These are phyloP conservation scores for Pedetes capensis DNA, from an alignment of 2,113 vertebrate species.

Conservation along the genomic window DNA sequence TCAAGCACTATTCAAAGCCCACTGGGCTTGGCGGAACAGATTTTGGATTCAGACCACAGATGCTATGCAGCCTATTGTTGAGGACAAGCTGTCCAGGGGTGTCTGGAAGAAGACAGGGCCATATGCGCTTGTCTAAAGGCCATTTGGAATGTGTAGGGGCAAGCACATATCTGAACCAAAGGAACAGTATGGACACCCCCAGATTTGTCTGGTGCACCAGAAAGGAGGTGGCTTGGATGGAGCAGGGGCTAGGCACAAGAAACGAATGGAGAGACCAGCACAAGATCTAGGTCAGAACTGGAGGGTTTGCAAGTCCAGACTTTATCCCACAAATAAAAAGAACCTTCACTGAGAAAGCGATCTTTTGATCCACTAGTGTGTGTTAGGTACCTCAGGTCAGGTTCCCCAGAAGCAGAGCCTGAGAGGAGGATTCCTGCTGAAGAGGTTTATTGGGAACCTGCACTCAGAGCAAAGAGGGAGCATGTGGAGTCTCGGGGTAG, in stretches of 20 bases:
- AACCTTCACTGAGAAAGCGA: not conserved
- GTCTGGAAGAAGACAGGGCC: not conserved
- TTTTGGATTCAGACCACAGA: rapidly evolving
- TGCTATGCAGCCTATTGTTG: not conserved
- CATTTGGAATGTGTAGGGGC: not conserved
- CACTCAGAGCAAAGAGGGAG: not conserved
- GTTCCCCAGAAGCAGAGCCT: not conserved
- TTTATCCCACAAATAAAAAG: not conserved
- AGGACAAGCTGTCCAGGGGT: not conserved
- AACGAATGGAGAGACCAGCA: not conserved
- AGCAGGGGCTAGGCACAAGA: not conserved
- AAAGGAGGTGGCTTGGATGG: not conserved
- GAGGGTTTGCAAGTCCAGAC: not conserved
- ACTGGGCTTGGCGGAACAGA: not conserved
- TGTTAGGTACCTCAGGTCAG: not conserved
- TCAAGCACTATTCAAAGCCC: not conserved
- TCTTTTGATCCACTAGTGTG: not conserved
- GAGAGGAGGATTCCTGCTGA: not conserved
- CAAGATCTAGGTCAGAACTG: not conserved
- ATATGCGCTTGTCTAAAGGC: not conserved
- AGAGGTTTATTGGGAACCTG: not conserved
- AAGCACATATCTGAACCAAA: not conserved
- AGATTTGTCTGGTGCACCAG: not conserved
- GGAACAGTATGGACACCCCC: not conserved
- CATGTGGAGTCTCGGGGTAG: not conserved